Base-by-base conservation (phyloP, 2,113 vertebrate species). In the Cisticola juncidis region DNA sequence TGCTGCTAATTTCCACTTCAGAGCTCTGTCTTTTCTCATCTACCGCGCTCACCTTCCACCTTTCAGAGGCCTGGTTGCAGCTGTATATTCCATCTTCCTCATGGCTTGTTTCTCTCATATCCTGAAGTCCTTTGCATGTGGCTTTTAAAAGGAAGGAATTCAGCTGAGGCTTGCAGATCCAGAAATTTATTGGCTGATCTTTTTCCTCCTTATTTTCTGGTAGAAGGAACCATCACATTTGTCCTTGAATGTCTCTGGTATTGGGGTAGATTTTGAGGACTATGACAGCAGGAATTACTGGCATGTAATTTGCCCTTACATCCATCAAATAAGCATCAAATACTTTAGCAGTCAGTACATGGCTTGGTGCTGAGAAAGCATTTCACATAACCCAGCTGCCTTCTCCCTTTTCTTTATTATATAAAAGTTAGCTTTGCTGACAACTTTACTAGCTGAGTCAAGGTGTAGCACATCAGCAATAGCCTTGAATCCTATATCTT, bases 201-300 rank as follows among this genome's bases (percentile, higher is more conserved):
- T 94, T 96, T 81, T n/a, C 45, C 53, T 89, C 33, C 57, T 73
- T 91, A 57, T 94, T 96, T 96, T 78, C 51, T 74, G 29, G 65
- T 87, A 76, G 94, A 86, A 83, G 61, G 50, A 90, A 42, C 66
- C 80, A 65, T 93, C 51, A 50, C 84, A 64, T 86, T 88, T 96
- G 94, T 93, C 95, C 95, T 97, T 97, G 91, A 95, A 91, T 66
- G 69, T 90, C 80, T 94, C n/a, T 95, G 50, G 74, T 77, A 25
- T 48, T 94, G 72, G 73, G 48, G 73, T 85, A 81, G 51, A 23
- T 87, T 88, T 74, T 94, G 83, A 91, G 73, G 60, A 72, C 83
- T 95, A 77, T 96, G 95, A 95, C 95, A 97, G 92, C 77, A 92
- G 70, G 71, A 96, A 93, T 95, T 97, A 94, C 81, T 85, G 78